phyloP scores from a whole-genome alignment of 2,113 vertebrate species.

The Tyrannus savana region DNA sequence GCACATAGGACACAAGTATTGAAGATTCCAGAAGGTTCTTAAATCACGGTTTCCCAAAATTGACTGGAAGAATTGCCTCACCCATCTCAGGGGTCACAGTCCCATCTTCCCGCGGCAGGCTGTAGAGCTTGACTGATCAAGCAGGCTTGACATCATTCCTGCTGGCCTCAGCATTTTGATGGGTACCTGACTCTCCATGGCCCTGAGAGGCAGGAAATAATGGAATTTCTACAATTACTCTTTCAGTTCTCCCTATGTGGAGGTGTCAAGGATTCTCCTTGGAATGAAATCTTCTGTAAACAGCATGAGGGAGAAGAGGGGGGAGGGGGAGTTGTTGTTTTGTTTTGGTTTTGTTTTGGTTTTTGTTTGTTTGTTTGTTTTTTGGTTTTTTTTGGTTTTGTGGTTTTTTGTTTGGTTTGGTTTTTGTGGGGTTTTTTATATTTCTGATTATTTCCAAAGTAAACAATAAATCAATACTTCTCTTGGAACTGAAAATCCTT shows the following conservation, averaged over 20 bases:
- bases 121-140: not conserved
- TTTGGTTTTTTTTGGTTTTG: not conserved
- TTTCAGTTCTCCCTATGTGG: not conserved
- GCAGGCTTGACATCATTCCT: not conserved
- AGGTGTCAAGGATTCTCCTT: not conserved
- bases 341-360: no score
- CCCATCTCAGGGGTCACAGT: not conserved
- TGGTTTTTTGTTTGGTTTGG: no score
- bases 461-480: constrained; percentile 8
- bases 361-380: no score
- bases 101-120: not conserved
- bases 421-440: not conserved
- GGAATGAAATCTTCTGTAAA: not conserved
- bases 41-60: not conserved
- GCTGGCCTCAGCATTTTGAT: not conserved
- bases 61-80: not conserved
- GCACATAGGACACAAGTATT: not conserved
- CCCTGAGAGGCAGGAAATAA: not conserved
- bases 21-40: not conserved
- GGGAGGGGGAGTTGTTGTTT: no score
- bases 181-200: not conserved
- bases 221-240: not conserved
- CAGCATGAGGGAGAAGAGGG: not conserved
- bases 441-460: not conserved
- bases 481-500: not conserved